Evolutionary conservation across 2,888 invertebrate genomes (phyloP).

Genomic region (Leucania comma): DNA sequence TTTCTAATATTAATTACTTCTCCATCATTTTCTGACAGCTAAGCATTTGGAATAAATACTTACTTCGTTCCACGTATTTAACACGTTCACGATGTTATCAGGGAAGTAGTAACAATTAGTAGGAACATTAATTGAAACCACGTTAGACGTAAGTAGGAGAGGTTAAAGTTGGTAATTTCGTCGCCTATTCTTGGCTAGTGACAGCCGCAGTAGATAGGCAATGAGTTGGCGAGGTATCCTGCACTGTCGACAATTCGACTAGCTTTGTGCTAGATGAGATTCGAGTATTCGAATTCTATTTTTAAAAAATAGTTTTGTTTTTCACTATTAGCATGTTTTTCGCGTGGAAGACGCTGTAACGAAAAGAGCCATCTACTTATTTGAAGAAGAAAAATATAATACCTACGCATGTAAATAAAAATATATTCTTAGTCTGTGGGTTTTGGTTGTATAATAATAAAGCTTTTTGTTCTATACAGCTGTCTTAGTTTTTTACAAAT

Average conservation of each 20-base stretch:
- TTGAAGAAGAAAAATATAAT: background rate
- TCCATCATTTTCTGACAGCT: slow-evolving; percentile 11
- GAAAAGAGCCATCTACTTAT: background rate
- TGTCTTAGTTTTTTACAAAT: background rate
- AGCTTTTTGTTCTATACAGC: background rate
- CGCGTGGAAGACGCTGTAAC: background rate
- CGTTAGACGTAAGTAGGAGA: slow-evolving; percentile 32
- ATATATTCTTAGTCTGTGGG: background rate
- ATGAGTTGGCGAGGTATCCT: slow-evolving; percentile 19
- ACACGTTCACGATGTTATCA: slow-evolving; percentile 47
- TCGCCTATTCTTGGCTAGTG: slow-evolving; percentile 17
- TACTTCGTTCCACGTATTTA: slow-evolving; percentile 31
- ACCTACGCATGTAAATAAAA: background rate
- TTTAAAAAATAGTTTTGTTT: background rate
- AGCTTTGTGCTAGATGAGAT: slow-evolving; percentile 3
- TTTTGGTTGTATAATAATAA: background rate
- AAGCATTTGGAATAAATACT: slow-evolving; percentile 28
- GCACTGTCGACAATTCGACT: slow-evolving; percentile 9
- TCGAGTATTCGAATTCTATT: background rate
- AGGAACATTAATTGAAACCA: slow-evolving; percentile 52
- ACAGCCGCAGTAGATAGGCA: slow-evolving; percentile 24
- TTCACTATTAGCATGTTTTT: background rate
- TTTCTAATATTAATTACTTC: slow-evolving; percentile 25
- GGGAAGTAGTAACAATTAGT: slow-evolving; percentile 52
- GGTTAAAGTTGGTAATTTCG: slow-evolving; percentile 37